Conservation (phyloP, 2,113 vertebrate genomes). For the Rallus limicola region DNA sequence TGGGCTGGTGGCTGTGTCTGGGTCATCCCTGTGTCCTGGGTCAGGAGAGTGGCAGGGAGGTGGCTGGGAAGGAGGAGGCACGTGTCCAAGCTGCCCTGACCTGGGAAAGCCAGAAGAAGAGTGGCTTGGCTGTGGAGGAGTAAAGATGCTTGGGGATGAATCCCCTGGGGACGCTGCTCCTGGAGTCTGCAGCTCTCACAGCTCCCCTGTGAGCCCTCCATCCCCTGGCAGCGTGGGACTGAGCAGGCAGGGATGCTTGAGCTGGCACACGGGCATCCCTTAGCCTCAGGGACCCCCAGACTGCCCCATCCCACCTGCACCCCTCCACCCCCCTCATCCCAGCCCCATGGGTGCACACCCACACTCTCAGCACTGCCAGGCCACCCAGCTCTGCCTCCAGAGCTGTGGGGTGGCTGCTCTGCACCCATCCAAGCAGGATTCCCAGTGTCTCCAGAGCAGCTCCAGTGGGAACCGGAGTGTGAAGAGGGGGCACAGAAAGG, state of each 20-base stretch:
- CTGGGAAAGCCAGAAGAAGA: not conserved
- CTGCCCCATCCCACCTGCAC: fast-evolving
- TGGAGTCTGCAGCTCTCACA: not conserved
- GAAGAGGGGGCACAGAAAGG: conserved; percentile 41
- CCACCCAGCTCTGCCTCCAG: not conserved
- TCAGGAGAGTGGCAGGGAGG: not conserved
- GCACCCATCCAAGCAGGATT: not conserved
- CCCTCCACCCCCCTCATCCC: not conserved
- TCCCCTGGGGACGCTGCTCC: not conserved
- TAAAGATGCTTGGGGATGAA: not conserved
- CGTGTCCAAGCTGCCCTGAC: not conserved
- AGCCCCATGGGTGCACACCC: not conserved
- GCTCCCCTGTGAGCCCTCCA: not conserved
- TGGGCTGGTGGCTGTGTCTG: not conserved
- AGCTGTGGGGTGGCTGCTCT: not conserved
- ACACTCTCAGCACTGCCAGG: fast-evolving
- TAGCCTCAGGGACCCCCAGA: not conserved
- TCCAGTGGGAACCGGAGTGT: not conserved
- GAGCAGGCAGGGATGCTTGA: not conserved
- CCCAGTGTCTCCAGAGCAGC: not conserved
- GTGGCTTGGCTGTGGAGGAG: not conserved
- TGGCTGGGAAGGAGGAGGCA: not conserved
- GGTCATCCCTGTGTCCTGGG: not conserved
- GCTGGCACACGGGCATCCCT: fast-evolving
- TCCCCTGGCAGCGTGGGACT: fast-evolving